Conservation (phyloP, 2,797 vertebrate species). For the Notolabrus celidotus region DNA sequence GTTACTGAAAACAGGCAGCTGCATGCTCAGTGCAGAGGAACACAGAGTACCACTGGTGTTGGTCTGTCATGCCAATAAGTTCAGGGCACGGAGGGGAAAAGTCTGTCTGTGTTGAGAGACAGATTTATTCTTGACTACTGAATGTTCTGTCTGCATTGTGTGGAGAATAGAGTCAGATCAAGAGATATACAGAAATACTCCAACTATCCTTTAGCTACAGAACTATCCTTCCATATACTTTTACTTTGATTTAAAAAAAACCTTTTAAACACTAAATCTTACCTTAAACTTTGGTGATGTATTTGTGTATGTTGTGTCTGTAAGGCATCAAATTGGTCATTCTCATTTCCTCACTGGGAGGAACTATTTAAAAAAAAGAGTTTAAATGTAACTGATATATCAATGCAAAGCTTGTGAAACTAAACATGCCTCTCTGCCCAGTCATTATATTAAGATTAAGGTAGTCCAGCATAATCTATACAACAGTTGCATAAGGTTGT, state of each 20-base stretch:
- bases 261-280: too few relatives aligned
- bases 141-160: conserved; percentile 14
- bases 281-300: too few relatives aligned
- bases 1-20: conserved; percentile 29
- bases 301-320: too few relatives aligned
- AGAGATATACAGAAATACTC: not conserved
- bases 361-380: too few relatives aligned
- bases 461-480: too few relatives aligned
- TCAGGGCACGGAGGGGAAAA: conserved; percentile 11
- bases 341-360: too few relatives aligned
- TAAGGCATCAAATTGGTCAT: too few relatives aligned
- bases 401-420: not conserved
- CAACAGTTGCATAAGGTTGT: too few relatives aligned
- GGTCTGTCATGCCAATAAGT: conserved; percentile 36
- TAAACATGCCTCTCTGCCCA: not conserved
- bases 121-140: conserved; percentile 8
- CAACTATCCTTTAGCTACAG: not conserved
- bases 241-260: too few relatives aligned
- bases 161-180: conserved; percentile 1
- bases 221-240: too few relatives aligned
- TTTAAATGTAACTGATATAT: not conserved
- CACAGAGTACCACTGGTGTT: conserved; percentile 19
- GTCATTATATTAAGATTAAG: too few relatives aligned
- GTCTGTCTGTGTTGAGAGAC: conserved; percentile 14
- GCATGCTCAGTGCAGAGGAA: conserved; percentile 11